Percentiles rank a stretch among this genome's conserved stretches.
Conservation (phyloP, 2,888 invertebrate species). For the Kuschelorhynchus macadamiae region DNA sequence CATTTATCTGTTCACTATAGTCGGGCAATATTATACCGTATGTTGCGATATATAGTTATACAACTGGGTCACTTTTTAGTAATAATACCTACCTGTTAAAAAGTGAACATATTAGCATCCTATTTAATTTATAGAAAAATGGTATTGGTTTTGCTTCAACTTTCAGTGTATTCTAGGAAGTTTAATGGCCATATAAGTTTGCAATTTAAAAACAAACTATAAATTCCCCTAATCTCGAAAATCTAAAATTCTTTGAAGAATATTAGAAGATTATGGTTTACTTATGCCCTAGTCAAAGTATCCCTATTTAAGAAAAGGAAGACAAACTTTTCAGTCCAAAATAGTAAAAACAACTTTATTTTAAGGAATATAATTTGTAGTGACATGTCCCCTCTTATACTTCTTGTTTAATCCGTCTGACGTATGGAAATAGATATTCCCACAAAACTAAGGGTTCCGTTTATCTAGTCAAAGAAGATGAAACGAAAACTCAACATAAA, state of each 20-base stretch:
- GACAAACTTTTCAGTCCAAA: conserved; percentile 29
- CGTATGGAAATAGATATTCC: conserved; percentile 9
- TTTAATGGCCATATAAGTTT: background rate
- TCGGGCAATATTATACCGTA: too few species aligned
- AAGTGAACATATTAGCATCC: too few species aligned
- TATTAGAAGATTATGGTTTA: conserved; percentile 19
- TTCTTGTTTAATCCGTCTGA: conserved; percentile 19
- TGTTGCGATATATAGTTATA: too few species aligned
- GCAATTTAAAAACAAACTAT: conserved; percentile 1
- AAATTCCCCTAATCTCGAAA: conserved; percentile 3
- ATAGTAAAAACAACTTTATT: conserved; percentile 22
- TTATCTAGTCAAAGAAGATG: conserved; percentile 31
- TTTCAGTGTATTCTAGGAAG: too few species aligned
- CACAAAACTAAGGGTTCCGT: background rate
- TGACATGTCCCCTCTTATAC: conserved; percentile 19
- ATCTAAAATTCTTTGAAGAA: conserved; percentile 9
- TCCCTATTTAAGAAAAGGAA: conserved; percentile 14
- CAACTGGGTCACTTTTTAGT: too few species aligned
- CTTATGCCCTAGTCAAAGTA: conserved; percentile 12
- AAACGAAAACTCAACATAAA: too few species aligned
- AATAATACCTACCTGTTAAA: too few species aligned
- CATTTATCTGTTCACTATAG: too few species aligned
- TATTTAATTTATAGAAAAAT: too few species aligned
- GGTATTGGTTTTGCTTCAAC: too few species aligned
- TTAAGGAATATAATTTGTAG: conserved; percentile 11